A percentile compares a stretch with the other conserved stretches of the same genome.
phyloP scores from a whole-genome alignment of 2,888 invertebrate genomes.

The Eristalis pertinax region DNA sequence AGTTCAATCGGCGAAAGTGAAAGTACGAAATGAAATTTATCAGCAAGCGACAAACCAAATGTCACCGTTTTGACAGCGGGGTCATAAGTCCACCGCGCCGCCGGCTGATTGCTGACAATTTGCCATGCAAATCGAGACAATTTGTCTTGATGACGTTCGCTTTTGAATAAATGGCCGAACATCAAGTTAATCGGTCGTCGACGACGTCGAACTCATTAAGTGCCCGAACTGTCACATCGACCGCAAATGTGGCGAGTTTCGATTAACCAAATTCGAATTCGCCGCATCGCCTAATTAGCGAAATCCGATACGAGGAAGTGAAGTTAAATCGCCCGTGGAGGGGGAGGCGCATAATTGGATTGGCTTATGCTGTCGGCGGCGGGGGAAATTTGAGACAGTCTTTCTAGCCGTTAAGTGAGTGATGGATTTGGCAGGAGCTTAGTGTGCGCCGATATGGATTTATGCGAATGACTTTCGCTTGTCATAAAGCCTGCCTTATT shows the following conservation, averaged over 20 bases:
- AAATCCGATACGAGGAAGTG: conserved; percentile 27
- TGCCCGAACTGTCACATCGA: conserved; percentile 46
- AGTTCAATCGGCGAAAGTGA: conserved; percentile 54
- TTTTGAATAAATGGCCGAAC: conserved; percentile 23
- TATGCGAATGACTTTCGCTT: background rate
- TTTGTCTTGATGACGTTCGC: conserved; percentile 10
- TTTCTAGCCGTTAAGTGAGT: background rate
- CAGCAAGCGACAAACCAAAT: conserved; percentile 15
- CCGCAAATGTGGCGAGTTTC: background rate
- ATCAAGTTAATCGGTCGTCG: background rate
- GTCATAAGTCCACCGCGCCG: background rate
- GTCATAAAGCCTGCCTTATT: background rate
- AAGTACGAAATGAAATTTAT: conserved; percentile 39
- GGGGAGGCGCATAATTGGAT: background rate
- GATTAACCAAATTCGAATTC: conserved; percentile 1
- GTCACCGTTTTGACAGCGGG: conserved; percentile 31
- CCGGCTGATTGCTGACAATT: conserved; percentile 18
- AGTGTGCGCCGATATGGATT: background rate
- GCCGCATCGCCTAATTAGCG: conserved; percentile 21
- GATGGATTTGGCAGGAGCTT: background rate
- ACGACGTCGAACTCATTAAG: conserved; percentile 18
- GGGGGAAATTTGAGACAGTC: background rate
- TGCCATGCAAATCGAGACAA: conserved; percentile 31
- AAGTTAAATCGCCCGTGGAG: background rate
- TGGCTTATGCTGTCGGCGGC: background rate